A percentile compares a stretch with the other conserved stretches of the same genome.
phyloP scores from a whole-genome alignment of 2,113 vertebrate species.

The Beaufortia kweichowensis region DNA sequence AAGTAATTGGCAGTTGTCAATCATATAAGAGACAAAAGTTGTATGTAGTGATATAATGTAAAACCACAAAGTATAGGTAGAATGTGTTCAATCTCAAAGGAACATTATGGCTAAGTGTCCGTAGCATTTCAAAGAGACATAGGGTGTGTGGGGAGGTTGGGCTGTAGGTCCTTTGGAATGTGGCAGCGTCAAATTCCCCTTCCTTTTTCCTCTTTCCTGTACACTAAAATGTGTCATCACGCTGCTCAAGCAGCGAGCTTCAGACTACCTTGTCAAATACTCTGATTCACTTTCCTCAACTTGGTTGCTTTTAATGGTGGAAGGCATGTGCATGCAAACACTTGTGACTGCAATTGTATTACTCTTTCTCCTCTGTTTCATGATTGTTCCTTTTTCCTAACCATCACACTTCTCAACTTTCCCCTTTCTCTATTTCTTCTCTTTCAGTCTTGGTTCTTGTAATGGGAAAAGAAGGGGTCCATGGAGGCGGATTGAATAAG shows the following conservation, averaged over 20 bases:
- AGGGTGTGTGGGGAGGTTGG: background rate
- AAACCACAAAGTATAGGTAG: background rate
- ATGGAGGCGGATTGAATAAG: constrained; percentile 98
- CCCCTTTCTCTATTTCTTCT: constrained; percentile 75
- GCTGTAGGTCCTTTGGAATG: background rate
- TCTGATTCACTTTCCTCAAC: constrained; percentile 41
- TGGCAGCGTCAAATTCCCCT: constrained; percentile 17
- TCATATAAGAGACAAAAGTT: no score
- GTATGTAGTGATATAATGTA: no score
- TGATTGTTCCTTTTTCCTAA: constrained; percentile 61
- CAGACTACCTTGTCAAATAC: constrained; percentile 1
- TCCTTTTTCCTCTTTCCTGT: constrained; percentile 29
- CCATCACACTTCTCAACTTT: constrained; percentile 73
- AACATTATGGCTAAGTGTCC: background rate
- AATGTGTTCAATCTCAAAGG: no score
- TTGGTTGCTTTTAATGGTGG: constrained; percentile 26
- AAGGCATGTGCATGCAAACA: constrained; percentile 49
- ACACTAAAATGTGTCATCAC: background rate
- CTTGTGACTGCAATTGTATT: constrained; percentile 31
- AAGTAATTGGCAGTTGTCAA: no score
- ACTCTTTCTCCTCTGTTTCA: constrained; percentile 26
- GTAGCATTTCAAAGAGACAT: background rate
- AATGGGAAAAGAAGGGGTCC: constrained; percentile 97
- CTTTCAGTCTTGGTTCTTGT: constrained; percentile 97
- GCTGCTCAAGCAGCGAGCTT: background rate